Conservation (phyloP, 2,797 vertebrate genomes). For the Ctenopoma multispine region DNA sequence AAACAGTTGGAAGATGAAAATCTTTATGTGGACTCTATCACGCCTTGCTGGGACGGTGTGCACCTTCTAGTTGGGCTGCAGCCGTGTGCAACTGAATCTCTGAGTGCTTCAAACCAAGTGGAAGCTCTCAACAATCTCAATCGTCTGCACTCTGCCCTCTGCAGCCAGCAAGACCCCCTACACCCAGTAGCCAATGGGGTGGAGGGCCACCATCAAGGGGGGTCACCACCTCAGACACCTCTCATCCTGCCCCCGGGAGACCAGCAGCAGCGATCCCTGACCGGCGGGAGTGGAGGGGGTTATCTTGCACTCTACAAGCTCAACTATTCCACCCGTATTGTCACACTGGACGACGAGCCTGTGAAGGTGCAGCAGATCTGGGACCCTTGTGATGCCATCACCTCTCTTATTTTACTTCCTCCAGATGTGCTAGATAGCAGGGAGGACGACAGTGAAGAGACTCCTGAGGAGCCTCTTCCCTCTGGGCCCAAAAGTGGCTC, state of each 20-base stretch:
- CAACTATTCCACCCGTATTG: constrained; percentile 97
- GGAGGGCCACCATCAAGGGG: constrained; percentile 87
- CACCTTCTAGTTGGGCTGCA: constrained; percentile 95
- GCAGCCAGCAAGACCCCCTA: constrained; percentile 89
- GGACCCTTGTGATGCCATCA: constrained; percentile 95
- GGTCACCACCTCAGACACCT: constrained; percentile 87
- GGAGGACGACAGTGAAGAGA: constrained; percentile 96
- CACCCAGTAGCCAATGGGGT: constrained; percentile 83
- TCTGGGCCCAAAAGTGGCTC: constrained; percentile 86
- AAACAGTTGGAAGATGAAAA: constrained; percentile 97
- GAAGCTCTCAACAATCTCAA: constrained; percentile 99
- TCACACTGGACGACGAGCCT: constrained; percentile 96
- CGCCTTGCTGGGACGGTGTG: constrained; percentile 96
- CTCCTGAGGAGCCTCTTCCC: constrained; percentile 88
- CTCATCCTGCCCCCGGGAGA: constrained; percentile 84
- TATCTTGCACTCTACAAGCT: constrained; percentile 98
- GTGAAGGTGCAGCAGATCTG: constrained; percentile 97
- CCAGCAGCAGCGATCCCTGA: constrained; percentile 79
- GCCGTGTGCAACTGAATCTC: constrained; percentile 91
- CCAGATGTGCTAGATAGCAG: constrained; percentile 95
- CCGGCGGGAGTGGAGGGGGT: constrained; percentile 89
- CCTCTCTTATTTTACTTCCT: constrained; percentile 95
- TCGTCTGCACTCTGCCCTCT: constrained; percentile 97
- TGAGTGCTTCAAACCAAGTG: constrained; percentile 97
- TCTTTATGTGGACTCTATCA: constrained; percentile 96